Evolutionary conservation across 1,140 invertebrate genomes (phyloP).

Genomic region (Sarcophaga bullata): DNA sequence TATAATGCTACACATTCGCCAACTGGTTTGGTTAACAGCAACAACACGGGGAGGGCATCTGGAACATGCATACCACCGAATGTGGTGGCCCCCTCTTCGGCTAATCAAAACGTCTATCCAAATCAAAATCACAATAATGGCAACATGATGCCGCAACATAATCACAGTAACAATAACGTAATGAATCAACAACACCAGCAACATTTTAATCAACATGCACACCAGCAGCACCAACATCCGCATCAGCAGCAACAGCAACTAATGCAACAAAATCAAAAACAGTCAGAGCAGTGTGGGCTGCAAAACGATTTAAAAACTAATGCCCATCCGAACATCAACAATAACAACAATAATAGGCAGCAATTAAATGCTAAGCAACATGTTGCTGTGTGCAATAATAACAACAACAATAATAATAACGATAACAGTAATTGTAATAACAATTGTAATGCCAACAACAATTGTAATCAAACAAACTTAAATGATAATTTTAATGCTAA

Average conservation of each 20-base stretch:
- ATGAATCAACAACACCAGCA: conserved; percentile 41
- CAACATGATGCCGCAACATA: conserved; percentile 51
- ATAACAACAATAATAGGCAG: conserved; percentile 17
- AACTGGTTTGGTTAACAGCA: neutral
- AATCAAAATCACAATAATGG: conserved; percentile 45
- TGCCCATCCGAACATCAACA: neutral
- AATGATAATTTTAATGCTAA: neutral
- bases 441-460: conserved; percentile 43
- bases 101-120: conserved; percentile 52
- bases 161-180: conserved; percentile 45
- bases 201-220: conserved; percentile 46
- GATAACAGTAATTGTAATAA: neutral
- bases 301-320: conserved; percentile 15
- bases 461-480: neutral
- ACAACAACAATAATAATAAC: conserved; percentile 29
- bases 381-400: conserved; percentile 8
- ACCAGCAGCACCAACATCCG: conserved; percentile 45
- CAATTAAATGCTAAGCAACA: conserved; percentile 19
- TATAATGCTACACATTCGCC: too few relatives aligned
- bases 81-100: neutral
- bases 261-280: conserved; percentile 17
- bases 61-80: conserved; percentile 1
- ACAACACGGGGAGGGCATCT: neutral
- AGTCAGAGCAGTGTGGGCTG: neutral
- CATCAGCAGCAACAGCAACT: conserved; percentile 47